These are phyloP conservation scores for Xylota sylvarum DNA, from an alignment of 2,888 invertebrate genomes.

Conservation along the genomic window DNA sequence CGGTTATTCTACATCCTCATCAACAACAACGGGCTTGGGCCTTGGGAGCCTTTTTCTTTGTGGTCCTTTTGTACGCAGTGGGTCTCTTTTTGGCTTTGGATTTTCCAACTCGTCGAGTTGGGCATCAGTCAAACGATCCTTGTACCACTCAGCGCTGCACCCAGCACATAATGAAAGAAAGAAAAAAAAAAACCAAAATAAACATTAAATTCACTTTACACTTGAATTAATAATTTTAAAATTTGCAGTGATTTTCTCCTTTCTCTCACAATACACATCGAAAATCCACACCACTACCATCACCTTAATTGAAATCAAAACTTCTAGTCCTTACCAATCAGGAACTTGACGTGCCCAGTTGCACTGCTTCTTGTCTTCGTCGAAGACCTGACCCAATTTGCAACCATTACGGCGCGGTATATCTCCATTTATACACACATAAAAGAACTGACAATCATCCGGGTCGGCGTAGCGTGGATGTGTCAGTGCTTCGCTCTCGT, in stretches of 20 bases:
- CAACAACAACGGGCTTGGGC: constrained; percentile 77
- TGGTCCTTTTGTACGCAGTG: constrained; percentile 85
- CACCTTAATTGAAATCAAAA: constrained; percentile 39
- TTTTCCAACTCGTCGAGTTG: constrained; percentile 92
- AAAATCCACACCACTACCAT: not conserved
- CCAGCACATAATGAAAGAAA: constrained; percentile 40
- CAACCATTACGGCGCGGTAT: constrained; percentile 94
- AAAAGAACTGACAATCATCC: constrained; percentile 96
- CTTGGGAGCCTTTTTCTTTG: constrained; percentile 81
- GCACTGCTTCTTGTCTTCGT: constrained; percentile 91
- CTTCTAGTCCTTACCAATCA: constrained; percentile 89
- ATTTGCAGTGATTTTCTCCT: constrained; percentile 9
- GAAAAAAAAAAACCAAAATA: constrained; percentile 26
- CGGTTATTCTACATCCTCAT: constrained; percentile 79
- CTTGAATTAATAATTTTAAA: constrained; percentile 49
- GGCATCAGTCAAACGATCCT: constrained; percentile 92
- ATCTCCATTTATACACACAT: constrained; percentile 95
- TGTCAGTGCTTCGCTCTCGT: constrained; percentile 89
- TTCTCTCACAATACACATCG: no score
- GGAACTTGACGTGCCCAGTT: constrained; percentile 95
- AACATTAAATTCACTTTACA: constrained; percentile 43
- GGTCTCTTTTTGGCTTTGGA: constrained; percentile 89
- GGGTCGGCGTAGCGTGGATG: constrained; percentile 95
- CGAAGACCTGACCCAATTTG: constrained; percentile 95
- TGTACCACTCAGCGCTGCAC: constrained; percentile 95